Base-by-base conservation (phyloP, 2,888 invertebrate species). In the Fissipunctia ypsillon region DNA sequence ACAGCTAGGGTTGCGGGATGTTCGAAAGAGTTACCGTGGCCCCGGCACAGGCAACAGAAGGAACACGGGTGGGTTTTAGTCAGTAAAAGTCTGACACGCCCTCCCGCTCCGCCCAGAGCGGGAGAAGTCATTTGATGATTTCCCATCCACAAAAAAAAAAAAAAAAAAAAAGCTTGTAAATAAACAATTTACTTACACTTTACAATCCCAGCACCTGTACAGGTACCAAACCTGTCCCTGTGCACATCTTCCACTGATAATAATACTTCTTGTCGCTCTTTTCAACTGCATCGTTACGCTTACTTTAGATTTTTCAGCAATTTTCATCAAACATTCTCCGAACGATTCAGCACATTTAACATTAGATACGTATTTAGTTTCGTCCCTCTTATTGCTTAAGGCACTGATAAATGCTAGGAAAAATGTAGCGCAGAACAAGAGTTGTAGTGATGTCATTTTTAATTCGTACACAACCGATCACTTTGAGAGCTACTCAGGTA, bases 191-290 rank as follows among this genome's bases (percentile, higher is more conserved):
- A 77, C 78, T 81, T 25, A 82, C 83, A 14, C 12, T 0, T 57
- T 2, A 59, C 76, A 81, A 9, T 67, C 12, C 45, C 57, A 68
- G 22, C 83, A 84, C 14, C n/a, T 50, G 43, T 64, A 54, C 3
- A 64, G 7, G 22, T 67, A 76, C 78, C 81, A 76, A 10, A 59
- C 31, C 0, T n/a, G 31, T 31, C 70, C 80, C 0, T 9, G 0
- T 0, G 83, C 50, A 69, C 84, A 84, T 0, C 35, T 56, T 0
- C 73, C 79, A 45, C 45, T 64, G 0, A 12, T 54, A 7, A 85
- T 59, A 38, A 83, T 0, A 71, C 57, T 73, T 4, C 83, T 64
- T 19, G 50, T 80, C 12, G 2, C 10, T n/a, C 81, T 70, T 2
- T 60, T 56, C 1, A 61, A 48, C 6, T 2, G 19, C 50, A 50